Percentiles rank a stretch among this genome's conserved stretches.
These are phyloP conservation scores for Oceanites oceanicus DNA, from an alignment of 2,113 vertebrate genomes.

Conservation along the genomic window DNA sequence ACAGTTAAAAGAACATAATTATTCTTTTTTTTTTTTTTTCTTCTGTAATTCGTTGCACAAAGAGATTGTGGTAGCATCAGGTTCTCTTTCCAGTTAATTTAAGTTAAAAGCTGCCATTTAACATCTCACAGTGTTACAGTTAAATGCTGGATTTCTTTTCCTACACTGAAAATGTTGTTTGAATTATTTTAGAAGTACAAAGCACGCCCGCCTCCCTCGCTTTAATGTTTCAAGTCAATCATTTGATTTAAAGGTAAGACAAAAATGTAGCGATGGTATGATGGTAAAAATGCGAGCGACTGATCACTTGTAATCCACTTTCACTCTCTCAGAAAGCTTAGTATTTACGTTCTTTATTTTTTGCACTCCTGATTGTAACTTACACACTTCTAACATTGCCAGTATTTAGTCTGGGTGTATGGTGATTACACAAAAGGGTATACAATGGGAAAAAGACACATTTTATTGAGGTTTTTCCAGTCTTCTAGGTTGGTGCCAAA, in stretches of 20 bases:
- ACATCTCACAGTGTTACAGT: not conserved
- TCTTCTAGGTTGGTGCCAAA: slow-evolving; percentile 81
- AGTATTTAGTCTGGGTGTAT: slow-evolving; percentile 64
- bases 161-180: not conserved
- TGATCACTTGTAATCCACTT: slow-evolving; percentile 27
- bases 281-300: slow-evolving; percentile 4
- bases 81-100: slow-evolving; percentile 7
- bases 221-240: not conserved
- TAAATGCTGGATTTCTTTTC: slow-evolving; percentile 39
- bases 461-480: slow-evolving; percentile 69
- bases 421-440: slow-evolving; percentile 60
- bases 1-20: slow-evolving; percentile 1
- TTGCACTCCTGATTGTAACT: slow-evolving; percentile 70
- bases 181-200: slow-evolving; percentile 34
- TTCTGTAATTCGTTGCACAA: slow-evolving; percentile 44
- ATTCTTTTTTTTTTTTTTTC: not conserved
- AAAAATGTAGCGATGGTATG: not conserved
- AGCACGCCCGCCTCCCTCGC: not conserved
- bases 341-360: slow-evolving; percentile 58
- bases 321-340: slow-evolving; percentile 45
- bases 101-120: slow-evolving; percentile 5
- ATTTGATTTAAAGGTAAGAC: slow-evolving; percentile 13
- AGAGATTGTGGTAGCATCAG: slow-evolving; percentile 45
- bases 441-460: slow-evolving; percentile 46
- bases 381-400: slow-evolving; percentile 65